A percentile compares a stretch with the other conserved stretches of the same genome.
Conservation (phyloP, 1,140 invertebrate species). For the Pteromalus puparum region DNA sequence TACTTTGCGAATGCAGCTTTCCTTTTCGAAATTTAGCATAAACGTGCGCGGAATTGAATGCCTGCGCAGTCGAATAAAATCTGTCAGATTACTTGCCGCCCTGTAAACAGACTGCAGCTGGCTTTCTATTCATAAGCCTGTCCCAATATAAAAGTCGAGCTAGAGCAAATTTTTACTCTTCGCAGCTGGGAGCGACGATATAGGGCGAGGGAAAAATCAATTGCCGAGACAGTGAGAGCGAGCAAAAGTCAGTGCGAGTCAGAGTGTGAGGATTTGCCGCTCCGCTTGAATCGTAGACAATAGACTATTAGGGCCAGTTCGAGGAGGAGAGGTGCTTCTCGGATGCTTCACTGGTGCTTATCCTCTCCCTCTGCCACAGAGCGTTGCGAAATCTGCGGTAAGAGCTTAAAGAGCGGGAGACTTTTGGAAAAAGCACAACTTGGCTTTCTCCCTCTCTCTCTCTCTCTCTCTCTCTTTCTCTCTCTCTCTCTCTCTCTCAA, state of each 20-base stretch:
- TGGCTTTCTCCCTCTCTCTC: no score
- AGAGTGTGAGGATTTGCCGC: constrained; percentile 56
- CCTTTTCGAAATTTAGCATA: not conserved
- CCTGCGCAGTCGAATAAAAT: not conserved
- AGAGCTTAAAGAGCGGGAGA: constrained; percentile 35
- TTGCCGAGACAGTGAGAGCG: not conserved
- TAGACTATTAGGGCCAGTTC: constrained; percentile 59
- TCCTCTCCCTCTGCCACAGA: not conserved
- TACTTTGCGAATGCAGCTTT: not conserved
- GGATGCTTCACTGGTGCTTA: no score
- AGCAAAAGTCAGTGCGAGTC: not conserved
- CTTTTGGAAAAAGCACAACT: no score
- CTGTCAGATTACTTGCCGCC: no score
- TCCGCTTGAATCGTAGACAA: constrained; percentile 58
- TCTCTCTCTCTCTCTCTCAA: no score
- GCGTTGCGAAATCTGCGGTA: constrained; percentile 12
- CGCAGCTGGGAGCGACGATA: no score
- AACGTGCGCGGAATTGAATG: not conserved
- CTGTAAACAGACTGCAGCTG: no score
- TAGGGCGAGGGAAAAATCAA: not conserved
- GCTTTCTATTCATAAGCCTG: no score
- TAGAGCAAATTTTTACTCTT: no score
- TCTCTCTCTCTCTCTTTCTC: no score
- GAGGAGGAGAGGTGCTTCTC: constrained; percentile 55
- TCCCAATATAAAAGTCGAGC: no score